Evolutionary conservation across 2,888 invertebrate species (phyloP).

Genomic region (Nomada goodeniana): DNA sequence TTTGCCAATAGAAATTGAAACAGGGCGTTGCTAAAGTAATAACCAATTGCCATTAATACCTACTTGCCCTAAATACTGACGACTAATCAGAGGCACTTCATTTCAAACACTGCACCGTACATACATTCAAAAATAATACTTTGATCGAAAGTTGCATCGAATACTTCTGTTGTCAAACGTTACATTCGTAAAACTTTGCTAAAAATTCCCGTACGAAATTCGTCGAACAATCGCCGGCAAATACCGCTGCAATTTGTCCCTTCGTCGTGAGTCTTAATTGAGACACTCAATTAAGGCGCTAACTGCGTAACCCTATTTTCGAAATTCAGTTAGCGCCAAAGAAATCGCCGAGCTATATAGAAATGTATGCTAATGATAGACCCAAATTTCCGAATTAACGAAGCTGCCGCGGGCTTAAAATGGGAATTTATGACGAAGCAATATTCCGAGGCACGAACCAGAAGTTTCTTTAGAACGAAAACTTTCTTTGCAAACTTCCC

Average conservation of each 20-base stretch:
- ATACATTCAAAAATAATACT: too few species aligned
- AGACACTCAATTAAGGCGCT: slow-evolving; percentile 36
- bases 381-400: slow-evolving; percentile 62
- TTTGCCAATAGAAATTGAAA: too few species aligned
- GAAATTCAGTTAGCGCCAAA: slow-evolving; percentile 31
- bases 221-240: slow-evolving; percentile 1
- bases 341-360: slow-evolving; percentile 34
- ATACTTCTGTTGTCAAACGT: not conserved
- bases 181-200: not conserved
- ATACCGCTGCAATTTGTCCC: slow-evolving; percentile 27
- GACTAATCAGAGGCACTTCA: too few species aligned
- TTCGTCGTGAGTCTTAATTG: slow-evolving; percentile 22
- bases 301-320: slow-evolving; percentile 46
- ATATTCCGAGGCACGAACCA: slow-evolving; percentile 60
- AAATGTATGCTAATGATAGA: slow-evolving; percentile 63
- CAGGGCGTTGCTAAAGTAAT: too few species aligned
- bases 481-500: slow-evolving; percentile 57
- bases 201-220: not conserved
- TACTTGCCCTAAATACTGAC: too few species aligned
- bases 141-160: too few species aligned
- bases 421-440: slow-evolving; percentile 61
- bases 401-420: slow-evolving; percentile 47
- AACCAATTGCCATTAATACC: too few species aligned
- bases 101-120: too few species aligned
- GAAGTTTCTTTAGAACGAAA: slow-evolving; percentile 56